Evolutionary conservation across 2,113 vertebrate genomes (phyloP).

Genomic region (Dicerorhinus sumatrensis): DNA sequence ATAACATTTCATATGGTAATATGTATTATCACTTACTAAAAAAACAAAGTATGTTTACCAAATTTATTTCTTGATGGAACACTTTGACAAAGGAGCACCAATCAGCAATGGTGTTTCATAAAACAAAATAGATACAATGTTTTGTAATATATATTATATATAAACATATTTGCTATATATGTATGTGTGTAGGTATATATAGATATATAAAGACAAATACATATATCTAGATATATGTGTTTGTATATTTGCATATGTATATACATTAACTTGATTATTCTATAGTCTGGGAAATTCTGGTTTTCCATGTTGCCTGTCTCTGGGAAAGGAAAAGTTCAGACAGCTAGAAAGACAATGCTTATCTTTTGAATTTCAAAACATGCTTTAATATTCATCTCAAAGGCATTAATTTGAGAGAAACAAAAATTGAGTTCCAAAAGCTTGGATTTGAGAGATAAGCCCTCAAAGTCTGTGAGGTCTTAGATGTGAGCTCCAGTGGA

Average conservation of each 20-base stretch:
- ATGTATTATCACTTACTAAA: background rate
- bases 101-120: background rate
- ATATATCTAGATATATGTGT: background rate
- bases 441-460: conserved; percentile 47
- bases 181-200: background rate
- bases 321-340: background rate
- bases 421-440: conserved; percentile 42
- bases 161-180: background rate
- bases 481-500: background rate
- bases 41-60: background rate
- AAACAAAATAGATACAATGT: background rate
- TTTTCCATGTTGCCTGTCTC: background rate
- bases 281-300: background rate
- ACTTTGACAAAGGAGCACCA: background rate
- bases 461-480: background rate
- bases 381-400: conserved; percentile 36
- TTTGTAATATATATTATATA: background rate
- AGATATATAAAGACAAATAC: background rate
- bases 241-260: background rate
- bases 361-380: conserved; percentile 18
- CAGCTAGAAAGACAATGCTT: background rate
- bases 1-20: background rate
- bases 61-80: background rate
- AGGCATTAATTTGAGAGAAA: conserved; percentile 51
- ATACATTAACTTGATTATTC: background rate